Evolutionary conservation across 2,797 vertebrate species (phyloP).

Genomic region (Parotocinclus haroldoi): DNA sequence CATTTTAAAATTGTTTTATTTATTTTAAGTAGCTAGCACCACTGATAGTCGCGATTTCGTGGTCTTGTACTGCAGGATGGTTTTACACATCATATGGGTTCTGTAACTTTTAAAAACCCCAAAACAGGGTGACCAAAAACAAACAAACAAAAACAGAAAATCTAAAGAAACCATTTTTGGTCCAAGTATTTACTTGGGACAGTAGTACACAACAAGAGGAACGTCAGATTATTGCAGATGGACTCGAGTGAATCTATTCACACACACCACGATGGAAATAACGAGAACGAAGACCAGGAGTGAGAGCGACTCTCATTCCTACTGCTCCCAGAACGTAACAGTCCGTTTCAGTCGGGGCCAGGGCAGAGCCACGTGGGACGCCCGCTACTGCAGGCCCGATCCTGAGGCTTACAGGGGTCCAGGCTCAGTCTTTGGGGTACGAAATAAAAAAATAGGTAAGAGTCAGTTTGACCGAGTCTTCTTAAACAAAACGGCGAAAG

Average conservation of each 20-base stretch:
- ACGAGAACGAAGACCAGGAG: neutral
- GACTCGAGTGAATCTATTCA: constrained; percentile 31
- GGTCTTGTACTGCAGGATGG: neutral
- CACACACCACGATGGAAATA: neutral
- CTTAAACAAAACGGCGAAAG: too few relatives aligned
- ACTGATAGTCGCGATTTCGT: neutral
- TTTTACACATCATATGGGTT: neutral
- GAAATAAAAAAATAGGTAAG: neutral
- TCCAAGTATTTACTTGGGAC: constrained; percentile 46
- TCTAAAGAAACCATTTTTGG: constrained; percentile 33
- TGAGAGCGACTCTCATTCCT: neutral
- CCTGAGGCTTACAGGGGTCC: neutral
- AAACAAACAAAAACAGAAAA: neutral
- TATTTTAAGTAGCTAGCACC: constrained; percentile 23
- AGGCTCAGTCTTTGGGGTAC: neutral
- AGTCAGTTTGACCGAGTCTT: neutral
- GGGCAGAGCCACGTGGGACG: constrained; percentile 9
- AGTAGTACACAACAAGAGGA: constrained; percentile 43
- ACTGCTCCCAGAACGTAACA: constrained; percentile 17
- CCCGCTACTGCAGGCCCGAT: constrained; percentile 4
- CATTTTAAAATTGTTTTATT: neutral
- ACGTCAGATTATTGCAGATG: constrained; percentile 37
- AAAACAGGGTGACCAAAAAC: constrained; percentile 5
- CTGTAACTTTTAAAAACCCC: constrained; percentile 1
- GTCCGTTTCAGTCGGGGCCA: constrained; percentile 11